Conservation (phyloP, 2,797 vertebrate species). For the Enteromius argenteus region DNA sequence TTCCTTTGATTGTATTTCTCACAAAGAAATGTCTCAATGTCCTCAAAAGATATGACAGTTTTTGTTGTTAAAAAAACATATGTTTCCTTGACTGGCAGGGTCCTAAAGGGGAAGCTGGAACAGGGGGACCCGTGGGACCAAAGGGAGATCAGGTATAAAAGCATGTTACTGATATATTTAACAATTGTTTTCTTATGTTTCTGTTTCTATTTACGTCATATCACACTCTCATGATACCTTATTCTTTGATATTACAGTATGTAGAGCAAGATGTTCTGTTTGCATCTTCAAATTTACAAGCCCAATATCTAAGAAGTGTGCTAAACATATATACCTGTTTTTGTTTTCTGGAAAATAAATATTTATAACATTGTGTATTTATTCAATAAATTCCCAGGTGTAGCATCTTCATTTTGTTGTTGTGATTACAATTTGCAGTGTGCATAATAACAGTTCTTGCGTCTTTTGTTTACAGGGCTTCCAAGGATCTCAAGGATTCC, state of each 20-base stretch:
- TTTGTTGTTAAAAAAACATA: not conserved
- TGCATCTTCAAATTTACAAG: conserved; percentile 21
- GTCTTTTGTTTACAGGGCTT: conserved; percentile 83
- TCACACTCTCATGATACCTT: conserved; percentile 1
- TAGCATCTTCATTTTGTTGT: not conserved
- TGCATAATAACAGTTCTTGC: not conserved
- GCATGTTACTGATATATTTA: not conserved
- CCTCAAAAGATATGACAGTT: not conserved
- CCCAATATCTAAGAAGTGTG: conserved; percentile 9
- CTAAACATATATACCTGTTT: conserved; percentile 26
- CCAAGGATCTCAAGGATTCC: conserved; percentile 92
- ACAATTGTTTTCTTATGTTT: conserved; percentile 4
- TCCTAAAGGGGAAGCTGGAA: conserved; percentile 88
- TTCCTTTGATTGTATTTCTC: not conserved
- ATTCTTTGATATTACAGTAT: conserved; percentile 13
- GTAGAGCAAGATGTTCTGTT: conserved; percentile 14
- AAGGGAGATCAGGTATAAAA: conserved; percentile 89
- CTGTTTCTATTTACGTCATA: conserved; percentile 17
- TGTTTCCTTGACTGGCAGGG: conserved; percentile 78
- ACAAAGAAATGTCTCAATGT: not conserved
- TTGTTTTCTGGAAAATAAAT: conserved; percentile 24
- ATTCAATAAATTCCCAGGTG: conserved; percentile 22
- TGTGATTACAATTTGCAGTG: conserved; percentile 20
- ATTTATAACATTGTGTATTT: conserved; percentile 46
- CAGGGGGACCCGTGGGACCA: conserved; percentile 79